Evolutionary conservation across 2,888 invertebrate genomes (phyloP).

Genomic region (Hecatera dysodea): DNA sequence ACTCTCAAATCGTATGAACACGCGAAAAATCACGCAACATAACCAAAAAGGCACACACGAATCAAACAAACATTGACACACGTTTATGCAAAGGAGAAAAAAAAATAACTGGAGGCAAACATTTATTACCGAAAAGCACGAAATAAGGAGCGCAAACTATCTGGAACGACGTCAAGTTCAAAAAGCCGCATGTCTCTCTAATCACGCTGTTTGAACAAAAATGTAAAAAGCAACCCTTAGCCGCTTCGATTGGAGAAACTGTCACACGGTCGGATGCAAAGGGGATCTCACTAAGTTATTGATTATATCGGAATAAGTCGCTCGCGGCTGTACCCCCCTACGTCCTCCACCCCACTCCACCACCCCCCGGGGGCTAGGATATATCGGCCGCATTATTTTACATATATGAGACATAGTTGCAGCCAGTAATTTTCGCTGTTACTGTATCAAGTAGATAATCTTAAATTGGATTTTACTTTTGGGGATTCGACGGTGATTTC

Average conservation of each 20-base stretch:
- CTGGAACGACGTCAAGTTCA: constrained; percentile 85
- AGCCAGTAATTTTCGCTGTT: constrained; percentile 82
- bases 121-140: constrained; percentile 82
- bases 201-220: constrained; percentile 90
- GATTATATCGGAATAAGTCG: constrained; percentile 91
- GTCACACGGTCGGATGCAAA: constrained; percentile 90
- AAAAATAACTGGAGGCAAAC: constrained; percentile 79
- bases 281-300: constrained; percentile 91
- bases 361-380: constrained; percentile 82
- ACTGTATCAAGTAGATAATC: constrained; percentile 65
- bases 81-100: constrained; percentile 75
- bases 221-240: constrained; percentile 84
- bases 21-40: constrained; percentile 55
- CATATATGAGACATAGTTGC: constrained; percentile 90
- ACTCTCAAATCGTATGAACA: constrained; percentile 38
- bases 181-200: constrained; percentile 85
- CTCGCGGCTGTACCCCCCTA: constrained; percentile 75
- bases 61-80: constrained; percentile 75
- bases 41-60: constrained; percentile 57
- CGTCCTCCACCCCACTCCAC: constrained; percentile 70
- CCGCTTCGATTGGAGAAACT: constrained; percentile 87
- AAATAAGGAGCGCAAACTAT: constrained; percentile 75
- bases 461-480: constrained; percentile 59
- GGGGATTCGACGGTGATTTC: constrained; percentile 37
- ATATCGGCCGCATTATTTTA: constrained; percentile 91